A percentile compares a stretch with the other conserved stretches of the same genome.
Evolutionary conservation across 2,797 vertebrate genomes (phyloP).

Genomic region (Luscinia megarhynchos): DNA sequence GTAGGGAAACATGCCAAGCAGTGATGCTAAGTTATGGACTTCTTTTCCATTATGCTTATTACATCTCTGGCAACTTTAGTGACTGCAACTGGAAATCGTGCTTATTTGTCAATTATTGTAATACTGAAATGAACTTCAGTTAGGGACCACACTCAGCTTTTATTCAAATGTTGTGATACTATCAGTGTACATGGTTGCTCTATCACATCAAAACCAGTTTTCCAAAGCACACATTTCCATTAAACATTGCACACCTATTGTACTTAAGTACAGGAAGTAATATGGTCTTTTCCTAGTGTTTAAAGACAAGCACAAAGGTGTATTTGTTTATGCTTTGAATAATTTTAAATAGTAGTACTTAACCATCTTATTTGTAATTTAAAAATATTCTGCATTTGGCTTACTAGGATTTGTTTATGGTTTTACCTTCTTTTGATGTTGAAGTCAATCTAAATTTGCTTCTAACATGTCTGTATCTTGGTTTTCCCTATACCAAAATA

Average conservation of each 20-base stretch:
- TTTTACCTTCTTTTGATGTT: neutral
- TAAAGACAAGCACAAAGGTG: neutral
- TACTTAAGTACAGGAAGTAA: neutral
- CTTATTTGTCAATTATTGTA: neutral
- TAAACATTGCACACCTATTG: neutral
- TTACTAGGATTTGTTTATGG: neutral
- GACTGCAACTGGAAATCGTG: neutral
- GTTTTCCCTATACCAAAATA: neutral
- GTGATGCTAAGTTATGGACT: neutral
- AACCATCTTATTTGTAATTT: neutral
- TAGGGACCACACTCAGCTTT: neutral
- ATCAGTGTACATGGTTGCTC: neutral
- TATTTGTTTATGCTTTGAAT: neutral
- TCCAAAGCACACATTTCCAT: neutral
- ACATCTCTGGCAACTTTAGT: neutral
- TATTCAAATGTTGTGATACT: neutral
- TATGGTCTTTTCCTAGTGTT: neutral
- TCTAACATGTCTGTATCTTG: neutral
- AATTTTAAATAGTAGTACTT: neutral
- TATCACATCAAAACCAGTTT: neutral
- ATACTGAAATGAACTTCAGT: neutral
- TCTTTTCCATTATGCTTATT: neutral
- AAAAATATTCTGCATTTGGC: neutral
- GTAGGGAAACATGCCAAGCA: neutral
- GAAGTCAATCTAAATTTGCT: neutral